A percentile compares a stretch with the other conserved stretches of the same genome.
Evolutionary conservation across 2,797 vertebrate genomes (phyloP).

Genomic region (Premnoplex brunnescens): DNA sequence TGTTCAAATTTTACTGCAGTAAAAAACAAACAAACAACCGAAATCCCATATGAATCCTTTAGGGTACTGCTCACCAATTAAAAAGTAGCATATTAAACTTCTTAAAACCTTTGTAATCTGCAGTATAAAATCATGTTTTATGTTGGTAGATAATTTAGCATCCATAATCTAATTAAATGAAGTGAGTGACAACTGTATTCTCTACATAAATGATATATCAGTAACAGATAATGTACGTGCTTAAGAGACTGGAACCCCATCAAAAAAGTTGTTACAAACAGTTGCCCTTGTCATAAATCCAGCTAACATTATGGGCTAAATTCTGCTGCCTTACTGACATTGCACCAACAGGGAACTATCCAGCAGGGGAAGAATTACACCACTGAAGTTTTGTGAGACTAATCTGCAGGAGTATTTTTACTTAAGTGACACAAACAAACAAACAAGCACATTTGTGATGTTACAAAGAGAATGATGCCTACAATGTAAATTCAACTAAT

Average conservation of each 20-base stretch:
- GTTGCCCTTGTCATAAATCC: conserved; percentile 63
- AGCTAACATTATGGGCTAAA: conserved; percentile 44
- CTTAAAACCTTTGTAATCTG: conserved; percentile 77
- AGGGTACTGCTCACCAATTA: conserved; percentile 76
- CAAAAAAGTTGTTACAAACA: conserved; percentile 57
- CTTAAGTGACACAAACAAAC: not conserved
- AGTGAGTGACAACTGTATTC: conserved; percentile 79
- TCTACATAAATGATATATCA: conserved; percentile 70
- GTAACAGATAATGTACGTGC: conserved; percentile 65
- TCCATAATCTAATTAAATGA: conserved; percentile 80
- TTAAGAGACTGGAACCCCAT: conserved; percentile 71
- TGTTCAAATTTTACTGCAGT: conserved; percentile 58
- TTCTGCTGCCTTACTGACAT: conserved; percentile 20
- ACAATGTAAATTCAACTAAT: not conserved
- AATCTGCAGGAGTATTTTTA: not conserved
- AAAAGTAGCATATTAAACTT: conserved; percentile 78
- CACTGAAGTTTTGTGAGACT: not conserved
- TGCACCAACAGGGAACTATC: not conserved
- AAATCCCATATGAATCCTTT: conserved; percentile 63
- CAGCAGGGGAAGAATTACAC: not conserved
- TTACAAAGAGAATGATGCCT: not conserved
- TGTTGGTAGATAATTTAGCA: conserved; percentile 78
- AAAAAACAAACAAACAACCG: conserved; percentile 53
- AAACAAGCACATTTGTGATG: not conserved
- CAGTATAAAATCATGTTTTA: conserved; percentile 80